phyloP scores from a whole-genome alignment of 2,113 vertebrate genomes.

The Microcebus lehilahytsara region DNA sequence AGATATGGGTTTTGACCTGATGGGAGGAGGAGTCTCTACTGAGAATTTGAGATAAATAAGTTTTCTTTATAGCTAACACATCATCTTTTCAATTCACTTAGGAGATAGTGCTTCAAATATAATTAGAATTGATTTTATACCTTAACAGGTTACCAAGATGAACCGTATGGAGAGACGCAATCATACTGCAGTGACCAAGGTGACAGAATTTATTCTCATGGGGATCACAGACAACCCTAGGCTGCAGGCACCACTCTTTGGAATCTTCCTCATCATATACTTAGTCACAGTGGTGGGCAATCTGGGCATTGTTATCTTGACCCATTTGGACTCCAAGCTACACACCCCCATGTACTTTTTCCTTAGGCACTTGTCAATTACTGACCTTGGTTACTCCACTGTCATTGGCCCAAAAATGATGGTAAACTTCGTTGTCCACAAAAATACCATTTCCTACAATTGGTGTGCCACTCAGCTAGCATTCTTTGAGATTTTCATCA shows the following conservation, averaged over 20 bases:
- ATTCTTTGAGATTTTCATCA: conserved; percentile 72
- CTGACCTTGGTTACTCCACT: conserved; percentile 80
- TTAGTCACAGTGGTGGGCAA: conserved; percentile 66
- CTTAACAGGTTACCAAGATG: not conserved
- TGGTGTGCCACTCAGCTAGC: conserved; percentile 58
- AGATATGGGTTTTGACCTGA: not conserved
- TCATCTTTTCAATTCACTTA: not conserved
- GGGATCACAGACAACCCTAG: conserved; percentile 57
- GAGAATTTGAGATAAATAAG: not conserved
- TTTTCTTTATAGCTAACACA: accelerated
- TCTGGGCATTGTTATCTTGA: conserved; percentile 49
- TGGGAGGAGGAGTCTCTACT: not conserved
- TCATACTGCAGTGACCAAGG: not conserved
- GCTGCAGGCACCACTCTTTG: conserved; percentile 64
- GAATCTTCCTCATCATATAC: conserved; percentile 65
- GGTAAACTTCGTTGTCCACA: conserved; percentile 48
- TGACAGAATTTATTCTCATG: conserved; percentile 69
- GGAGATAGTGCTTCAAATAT: not conserved
- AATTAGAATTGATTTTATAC: not conserved
- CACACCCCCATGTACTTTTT: conserved; percentile 80
- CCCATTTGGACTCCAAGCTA: conserved; percentile 58
- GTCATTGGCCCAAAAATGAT: conserved; percentile 75
- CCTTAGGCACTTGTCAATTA: conserved; percentile 77
- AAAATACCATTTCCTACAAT: conserved; percentile 69
- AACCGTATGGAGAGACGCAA: conserved; percentile 58